phyloP scores from a whole-genome alignment of 2,888 invertebrate genomes.

The Clistopyga incitator region DNA sequence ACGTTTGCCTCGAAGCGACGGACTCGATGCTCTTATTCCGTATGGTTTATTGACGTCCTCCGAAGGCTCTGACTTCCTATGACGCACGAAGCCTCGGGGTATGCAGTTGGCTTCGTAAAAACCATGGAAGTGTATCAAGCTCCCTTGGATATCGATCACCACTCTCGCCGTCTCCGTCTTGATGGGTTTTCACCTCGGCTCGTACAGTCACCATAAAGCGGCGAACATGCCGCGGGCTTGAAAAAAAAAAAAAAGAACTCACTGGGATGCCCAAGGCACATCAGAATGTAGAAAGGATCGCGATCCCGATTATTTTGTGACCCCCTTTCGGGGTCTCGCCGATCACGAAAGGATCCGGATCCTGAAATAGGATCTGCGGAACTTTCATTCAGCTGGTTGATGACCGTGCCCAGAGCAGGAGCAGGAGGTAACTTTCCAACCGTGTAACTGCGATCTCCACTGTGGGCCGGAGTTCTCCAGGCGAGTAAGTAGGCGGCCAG shows the following conservation, averaged over 20 bases:
- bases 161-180: neutral
- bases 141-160: neutral
- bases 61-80: neutral
- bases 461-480: constrained; percentile 9
- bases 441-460: constrained; percentile 42
- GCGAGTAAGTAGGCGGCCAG: constrained; percentile 32
- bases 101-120: neutral
- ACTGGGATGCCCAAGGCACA: neutral
- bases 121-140: neutral
- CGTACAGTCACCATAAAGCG: neutral
- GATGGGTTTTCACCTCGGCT: neutral
- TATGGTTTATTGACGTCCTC: neutral
- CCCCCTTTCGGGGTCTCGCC: constrained; percentile 41
- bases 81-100: neutral
- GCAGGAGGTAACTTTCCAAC: constrained; percentile 48
- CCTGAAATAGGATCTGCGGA: constrained; percentile 49
- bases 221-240: neutral
- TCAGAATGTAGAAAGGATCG: constrained; percentile 43
- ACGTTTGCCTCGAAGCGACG: constrained; percentile 45
- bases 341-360: constrained; percentile 61
- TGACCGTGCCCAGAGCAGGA: neutral
- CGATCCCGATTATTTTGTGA: constrained; percentile 42
- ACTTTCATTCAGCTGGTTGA: constrained; percentile 51
- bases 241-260: too few relatives aligned
- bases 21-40: constrained; percentile 27